Base-by-base conservation (phyloP, 2,797 vertebrate genomes). In the Phoebastria nigripes region DNA sequence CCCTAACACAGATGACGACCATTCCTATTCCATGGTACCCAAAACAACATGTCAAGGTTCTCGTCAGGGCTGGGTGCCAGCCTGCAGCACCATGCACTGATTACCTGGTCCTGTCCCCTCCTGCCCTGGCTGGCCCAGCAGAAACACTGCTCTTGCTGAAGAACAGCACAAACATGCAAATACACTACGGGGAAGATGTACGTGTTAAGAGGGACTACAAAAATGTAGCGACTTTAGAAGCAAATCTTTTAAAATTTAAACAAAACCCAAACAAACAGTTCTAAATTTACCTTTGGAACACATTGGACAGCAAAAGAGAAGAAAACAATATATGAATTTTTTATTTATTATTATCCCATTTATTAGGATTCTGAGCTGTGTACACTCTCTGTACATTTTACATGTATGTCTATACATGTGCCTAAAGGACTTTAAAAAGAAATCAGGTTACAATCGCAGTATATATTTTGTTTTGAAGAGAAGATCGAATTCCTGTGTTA, bases 221-320 rank as follows among this genome's bases (percentile, higher is more conserved):
- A 69, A 87, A 12, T 2, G 4, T 62, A 89, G 42, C 62, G 87
- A 72, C 56, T 62, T 87, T 31, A 89, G 77, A 90, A 77, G 44
- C 3, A 47, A 51, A 83, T 39, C 6, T 41, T 85, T 8, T 1
- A 54, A 82, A 82, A 28, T 42, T 42, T 33, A 73, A 81, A 46
- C 26, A 63, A 76, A 79, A 46, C 54, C 55, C 79, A 91, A 82
- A 70, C 15, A 92, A 87, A 90, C 52, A 49, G 66, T 67, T 14
- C 29, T 31, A 96, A 87, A 74, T 79, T 92, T 61, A 82, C 63
- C 20, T 31, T 82, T 70, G 73, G 71, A 63, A 12, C 9, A 18
- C 49, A 91, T 0, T 35, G 42, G 37, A 49, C 10, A 63, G 9
- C 26, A 70, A 67, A 79, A 37, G 12, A 71, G 47, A 79, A 62